Evolutionary conservation across 2,797 vertebrate species (phyloP), one percentile per base, ranked within the genome.

Genomic region (Telmatherina bonti): DNA sequence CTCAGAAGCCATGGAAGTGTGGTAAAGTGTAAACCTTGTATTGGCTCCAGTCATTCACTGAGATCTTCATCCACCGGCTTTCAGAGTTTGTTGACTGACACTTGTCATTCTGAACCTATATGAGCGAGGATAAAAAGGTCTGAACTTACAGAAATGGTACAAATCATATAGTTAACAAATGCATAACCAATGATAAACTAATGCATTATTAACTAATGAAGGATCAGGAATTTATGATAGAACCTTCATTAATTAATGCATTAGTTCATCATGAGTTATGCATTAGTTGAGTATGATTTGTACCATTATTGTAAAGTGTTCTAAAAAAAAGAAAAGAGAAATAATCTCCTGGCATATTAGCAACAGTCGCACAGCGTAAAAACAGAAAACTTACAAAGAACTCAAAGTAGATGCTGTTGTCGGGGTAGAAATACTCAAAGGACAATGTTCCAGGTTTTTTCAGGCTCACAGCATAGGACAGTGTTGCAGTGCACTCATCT

Each of bases 61-160:
- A 96, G 16, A 90, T 93, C 79, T 84, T 94, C 95, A 99, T 96
- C 96, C 95, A 97, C 26, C 95, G 93, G 27, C 90, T 94, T 27
- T 94, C 91, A 12, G 96, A 94, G 57, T 94, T 94, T 0, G 88
- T 96, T 43, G 96, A 95, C 87, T 99, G 97, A 85, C 98, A 99
- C 92, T 99, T 96, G 84, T 99, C 97, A 2, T 99, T 99, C 91
- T 99, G 97, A 75, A 99, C 94, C 97, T 99, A 62, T 0, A 36
- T 11, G 30, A 52, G 13, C 10, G 27, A 49, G 13, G n/a, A 20
- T 11, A 7, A 62, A 2, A 38, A 4, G 13, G 36, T 38, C 3
- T 15, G 3, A 38, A 13, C 12, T 38, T 15, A 16, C 36, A 15
- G 12, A 1, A 38, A 38, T 38, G 2, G 4, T 16, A 16, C 13